A percentile compares a stretch with the other conserved stretches of the same genome.
These are phyloP conservation scores for Gymnoscelis rufifasciata DNA, from an alignment of 2,888 invertebrate genomes.

Conservation along the genomic window DNA sequence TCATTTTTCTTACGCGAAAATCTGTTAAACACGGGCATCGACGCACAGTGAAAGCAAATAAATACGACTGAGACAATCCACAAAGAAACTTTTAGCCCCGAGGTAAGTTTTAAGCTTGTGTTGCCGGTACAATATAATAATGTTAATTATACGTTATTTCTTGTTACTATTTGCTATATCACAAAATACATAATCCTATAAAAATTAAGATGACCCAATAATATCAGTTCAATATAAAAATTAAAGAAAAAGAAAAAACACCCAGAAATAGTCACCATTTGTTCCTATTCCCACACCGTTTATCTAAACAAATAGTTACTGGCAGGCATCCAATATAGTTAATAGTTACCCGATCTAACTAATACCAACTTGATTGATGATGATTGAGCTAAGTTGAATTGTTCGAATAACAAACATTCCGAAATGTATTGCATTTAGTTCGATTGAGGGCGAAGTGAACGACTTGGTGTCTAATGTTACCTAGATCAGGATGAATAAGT, in stretches of 20 bases:
- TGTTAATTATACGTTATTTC: too few species aligned
- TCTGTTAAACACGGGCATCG: too few species aligned
- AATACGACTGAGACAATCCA: too few species aligned
- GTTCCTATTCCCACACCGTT: neutral
- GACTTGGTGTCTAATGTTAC: constrained; percentile 38
- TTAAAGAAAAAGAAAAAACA: neutral
- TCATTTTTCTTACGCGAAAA: too few species aligned
- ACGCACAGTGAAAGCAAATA: too few species aligned
- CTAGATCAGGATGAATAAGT: constrained; percentile 28
- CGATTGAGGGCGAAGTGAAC: constrained; percentile 33
- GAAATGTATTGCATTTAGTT: constrained; percentile 33
- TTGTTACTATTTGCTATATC: too few species aligned
- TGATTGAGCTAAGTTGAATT: constrained; percentile 27
- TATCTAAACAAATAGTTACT: constrained; percentile 5
- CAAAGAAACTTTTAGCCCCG: too few species aligned
- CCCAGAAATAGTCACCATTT: neutral
- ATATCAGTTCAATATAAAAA: too few species aligned
- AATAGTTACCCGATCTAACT: constrained; percentile 23
- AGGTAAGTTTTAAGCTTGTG: too few species aligned
- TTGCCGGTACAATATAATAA: too few species aligned
- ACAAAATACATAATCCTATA: too few species aligned
- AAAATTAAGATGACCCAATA: too few species aligned
- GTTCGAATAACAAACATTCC: constrained; percentile 28
- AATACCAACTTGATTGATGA: constrained; percentile 29
- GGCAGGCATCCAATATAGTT: constrained; percentile 16